Evolutionary conservation across 1,140 invertebrate species (phyloP).

Genomic region (Bacillus rossius): DNA sequence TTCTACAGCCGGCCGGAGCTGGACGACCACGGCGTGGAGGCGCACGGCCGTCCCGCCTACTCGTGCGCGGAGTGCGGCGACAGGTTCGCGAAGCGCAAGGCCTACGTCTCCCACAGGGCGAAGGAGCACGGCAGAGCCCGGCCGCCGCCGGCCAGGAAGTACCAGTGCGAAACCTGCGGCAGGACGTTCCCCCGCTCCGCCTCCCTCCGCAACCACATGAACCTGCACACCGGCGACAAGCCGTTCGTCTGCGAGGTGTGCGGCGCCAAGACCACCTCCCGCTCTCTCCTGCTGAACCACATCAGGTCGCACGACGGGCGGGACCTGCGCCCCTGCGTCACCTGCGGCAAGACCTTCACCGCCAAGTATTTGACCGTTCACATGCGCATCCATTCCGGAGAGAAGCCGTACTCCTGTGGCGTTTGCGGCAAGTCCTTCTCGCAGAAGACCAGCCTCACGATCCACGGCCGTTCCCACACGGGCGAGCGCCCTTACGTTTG

Average conservation of each 20-base stretch:
- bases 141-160: too few species aligned
- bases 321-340: conserved; percentile 16
- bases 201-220: conserved; percentile 45
- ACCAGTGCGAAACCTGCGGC: conserved; percentile 9
- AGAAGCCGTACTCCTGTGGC: conserved; percentile 1
- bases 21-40: too few species aligned
- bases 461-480: conserved; percentile 1
- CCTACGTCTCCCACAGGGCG: too few species aligned
- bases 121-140: too few species aligned
- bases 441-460: neutral
- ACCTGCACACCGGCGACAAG: conserved; percentile 57
- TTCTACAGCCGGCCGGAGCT: too few species aligned
- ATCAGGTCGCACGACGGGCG: conserved; percentile 44
- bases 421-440: conserved; percentile 9
- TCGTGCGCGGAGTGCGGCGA: too few species aligned
- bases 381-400: conserved; percentile 5
- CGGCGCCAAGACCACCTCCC: conserved; percentile 43
- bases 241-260: conserved; percentile 42
- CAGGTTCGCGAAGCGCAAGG: too few species aligned
- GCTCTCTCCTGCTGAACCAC: conserved; percentile 38
- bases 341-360: conserved; percentile 5
- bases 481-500: conserved; percentile 10
- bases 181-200: conserved; percentile 43
- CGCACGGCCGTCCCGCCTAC: too few species aligned
- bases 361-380: neutral